Conservation (phyloP, 2,113 vertebrate genomes). For the Cariama cristata region DNA sequence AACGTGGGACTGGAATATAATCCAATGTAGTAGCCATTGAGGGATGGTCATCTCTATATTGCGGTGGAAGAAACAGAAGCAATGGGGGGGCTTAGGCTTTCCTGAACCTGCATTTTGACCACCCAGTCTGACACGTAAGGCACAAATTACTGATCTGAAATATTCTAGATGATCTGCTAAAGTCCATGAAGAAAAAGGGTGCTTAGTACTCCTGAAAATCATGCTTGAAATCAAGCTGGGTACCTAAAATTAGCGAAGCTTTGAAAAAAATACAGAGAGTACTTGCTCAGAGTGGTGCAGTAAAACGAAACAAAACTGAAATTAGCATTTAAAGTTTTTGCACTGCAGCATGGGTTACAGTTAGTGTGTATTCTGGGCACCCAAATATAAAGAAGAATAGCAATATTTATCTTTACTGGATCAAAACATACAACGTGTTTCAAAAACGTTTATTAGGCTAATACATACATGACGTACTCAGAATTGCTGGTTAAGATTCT, state of each 20-base stretch:
- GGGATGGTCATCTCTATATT: neutral
- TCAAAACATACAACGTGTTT: neutral
- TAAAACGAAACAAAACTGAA: neutral
- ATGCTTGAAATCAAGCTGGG: neutral
- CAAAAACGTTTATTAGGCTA: neutral
- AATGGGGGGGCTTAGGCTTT: fast-evolving
- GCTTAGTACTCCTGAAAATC: neutral
- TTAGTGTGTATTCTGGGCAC: neutral
- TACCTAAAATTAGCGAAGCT: neutral
- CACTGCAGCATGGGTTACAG: neutral
- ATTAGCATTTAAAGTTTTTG: neutral
- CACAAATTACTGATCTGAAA: neutral
- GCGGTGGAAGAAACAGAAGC: neutral
- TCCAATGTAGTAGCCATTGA: neutral
- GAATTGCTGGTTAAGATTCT: neutral
- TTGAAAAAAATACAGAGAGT: neutral
- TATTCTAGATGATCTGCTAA: neutral
- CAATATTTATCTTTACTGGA: neutral
- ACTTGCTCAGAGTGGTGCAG: neutral
- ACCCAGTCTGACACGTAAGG: fast-evolving
- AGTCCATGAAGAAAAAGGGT: neutral
- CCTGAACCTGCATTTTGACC: neutral
- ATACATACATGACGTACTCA: neutral
- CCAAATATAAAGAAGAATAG: neutral
- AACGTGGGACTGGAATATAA: neutral